A percentile compares a stretch with the other conserved stretches of the same genome.
phyloP scores from a whole-genome alignment of 1,140 invertebrate species.

The Saccostrea cuccullata region DNA sequence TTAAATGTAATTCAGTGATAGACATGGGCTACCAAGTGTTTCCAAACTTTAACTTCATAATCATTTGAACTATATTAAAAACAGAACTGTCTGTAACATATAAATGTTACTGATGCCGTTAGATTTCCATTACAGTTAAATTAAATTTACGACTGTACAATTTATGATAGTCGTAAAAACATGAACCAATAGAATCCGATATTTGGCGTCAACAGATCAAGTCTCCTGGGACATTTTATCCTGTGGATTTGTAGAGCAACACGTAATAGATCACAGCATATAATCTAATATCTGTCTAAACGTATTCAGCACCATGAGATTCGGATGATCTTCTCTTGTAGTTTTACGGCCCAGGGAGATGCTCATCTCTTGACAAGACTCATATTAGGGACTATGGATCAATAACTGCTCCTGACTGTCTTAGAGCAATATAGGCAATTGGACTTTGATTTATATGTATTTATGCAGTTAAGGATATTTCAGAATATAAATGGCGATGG shows the following conservation, averaged over 20 bases:
- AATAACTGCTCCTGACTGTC: not conserved
- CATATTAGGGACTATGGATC: constrained; percentile 2
- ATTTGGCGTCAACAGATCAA: not conserved
- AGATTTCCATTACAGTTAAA: not conserved
- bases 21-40: too few species aligned
- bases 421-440: not conserved
- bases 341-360: constrained; percentile 1
- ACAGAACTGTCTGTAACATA: too few species aligned
- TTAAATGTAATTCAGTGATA: too few species aligned
- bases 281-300: constrained; percentile 9
- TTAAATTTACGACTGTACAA: not conserved
- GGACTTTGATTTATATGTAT: constrained; percentile 1
- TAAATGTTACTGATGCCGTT: too few species aligned
- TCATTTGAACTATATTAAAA: too few species aligned
- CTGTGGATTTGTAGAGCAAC: not conserved
- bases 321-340: not conserved
- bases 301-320: constrained; percentile 14
- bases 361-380: constrained; percentile 19
- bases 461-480: not conserved
- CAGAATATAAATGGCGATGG: not conserved
- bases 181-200: not conserved
- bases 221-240: not conserved
- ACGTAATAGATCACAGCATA: constrained; percentile 31
- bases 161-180: constrained; percentile 17
- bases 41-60: too few species aligned